phyloP scores from a whole-genome alignment of 2,797 vertebrate species.

The Crypturellus tataupa region DNA sequence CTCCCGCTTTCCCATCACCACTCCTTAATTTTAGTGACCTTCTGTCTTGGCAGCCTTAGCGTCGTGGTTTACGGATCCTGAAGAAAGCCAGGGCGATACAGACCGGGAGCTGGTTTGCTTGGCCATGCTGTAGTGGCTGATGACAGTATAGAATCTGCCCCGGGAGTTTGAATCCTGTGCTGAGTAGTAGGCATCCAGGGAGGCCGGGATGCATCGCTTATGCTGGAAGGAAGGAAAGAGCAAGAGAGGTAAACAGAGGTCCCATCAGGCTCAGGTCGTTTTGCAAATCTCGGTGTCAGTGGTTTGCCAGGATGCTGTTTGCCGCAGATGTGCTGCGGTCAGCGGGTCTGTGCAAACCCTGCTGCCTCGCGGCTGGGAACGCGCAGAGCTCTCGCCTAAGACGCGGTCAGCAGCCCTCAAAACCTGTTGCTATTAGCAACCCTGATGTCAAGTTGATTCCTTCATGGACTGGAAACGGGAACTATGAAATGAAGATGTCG shows the following conservation, averaged over 20 bases:
- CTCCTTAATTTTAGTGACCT: constrained; percentile 85
- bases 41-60: constrained; percentile 90
- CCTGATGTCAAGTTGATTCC: neutral
- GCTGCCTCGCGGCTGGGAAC: neutral
- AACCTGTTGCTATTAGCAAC: constrained; percentile 32
- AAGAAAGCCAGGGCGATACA: constrained; percentile 95
- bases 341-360: neutral
- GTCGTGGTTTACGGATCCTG: constrained; percentile 87
- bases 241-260: neutral
- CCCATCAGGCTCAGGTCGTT: neutral
- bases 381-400: neutral
- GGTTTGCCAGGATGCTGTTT: accelerated
- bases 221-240: constrained; percentile 83
- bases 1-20: neutral
- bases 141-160: constrained; percentile 97
- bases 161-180: constrained; percentile 95
- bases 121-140: constrained; percentile 99
- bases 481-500: neutral
- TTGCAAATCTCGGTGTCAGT: neutral
- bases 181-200: constrained; percentile 96
- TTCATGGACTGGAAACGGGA: neutral
- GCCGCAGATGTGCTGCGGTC: neutral
- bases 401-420: neutral
- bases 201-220: constrained; percentile 97
- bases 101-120: constrained; percentile 97